Base-by-base conservation (phyloP, 2,888 invertebrate species). In the Apamea monoglypha region DNA sequence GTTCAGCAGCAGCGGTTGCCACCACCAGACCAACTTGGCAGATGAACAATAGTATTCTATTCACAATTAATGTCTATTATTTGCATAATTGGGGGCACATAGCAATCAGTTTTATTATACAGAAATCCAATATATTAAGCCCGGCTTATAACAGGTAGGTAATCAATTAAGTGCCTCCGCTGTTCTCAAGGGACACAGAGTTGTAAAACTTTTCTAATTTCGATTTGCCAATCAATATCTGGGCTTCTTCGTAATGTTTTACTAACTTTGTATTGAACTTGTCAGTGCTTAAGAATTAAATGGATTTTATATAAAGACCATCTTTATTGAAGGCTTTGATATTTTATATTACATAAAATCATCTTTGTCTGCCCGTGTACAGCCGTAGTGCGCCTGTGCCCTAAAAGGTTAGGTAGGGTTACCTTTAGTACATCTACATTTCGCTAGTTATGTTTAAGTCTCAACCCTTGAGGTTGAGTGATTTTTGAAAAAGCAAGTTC, bases 191-290 rank as follows among this genome's bases (percentile, higher is more conserved):
- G 53, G 78, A 78, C 71, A 40, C 44, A 1, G 16, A 84, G 29
- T 44, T 79, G 40, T 40, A n/a, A 75, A 84, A 82, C 86, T 86
- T 84, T 83, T 79, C 61, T 86, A 79, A 84, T 84, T 79, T 79
- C 72, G 64, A 82, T 82, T 78, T 78, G 47, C 59, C 72, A 78
- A 79, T 82, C 83, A 86, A 82, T 83, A 86, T 82, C n/a, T 64
- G 32, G 6, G 44, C 36, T 74, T 69, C 64, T 82, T 68, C 53
- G 36, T 79, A 63, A 73, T 79, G 18, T 73, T 16, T 74, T 29
- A 50, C 25, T 61, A 56, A 86, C 74, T 84, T 79, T 69, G 61
- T 73, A 44, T 71, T 40, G 36, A 10, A 10, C 16, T 68, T 83
- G 16, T 76, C 36, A 44, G 50, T 25, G n/a, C 21, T 70, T 47